A percentile compares a stretch with the other conserved stretches of the same genome.
These are phyloP conservation scores for Scomber colias DNA, from an alignment of 2,113 vertebrate species.

Conservation along the genomic window DNA sequence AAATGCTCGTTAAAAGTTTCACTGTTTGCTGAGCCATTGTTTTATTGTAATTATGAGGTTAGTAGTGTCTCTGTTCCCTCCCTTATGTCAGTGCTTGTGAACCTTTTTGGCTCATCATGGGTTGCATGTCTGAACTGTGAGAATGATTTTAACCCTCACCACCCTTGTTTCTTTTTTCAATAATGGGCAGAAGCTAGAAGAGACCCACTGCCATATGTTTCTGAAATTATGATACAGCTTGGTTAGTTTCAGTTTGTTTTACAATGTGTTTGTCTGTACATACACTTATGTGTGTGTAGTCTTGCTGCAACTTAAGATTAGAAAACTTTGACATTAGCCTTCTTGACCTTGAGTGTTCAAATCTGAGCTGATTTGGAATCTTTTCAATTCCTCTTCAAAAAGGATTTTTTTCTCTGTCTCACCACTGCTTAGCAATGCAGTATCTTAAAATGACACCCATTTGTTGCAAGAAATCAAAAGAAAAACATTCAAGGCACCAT, in stretches of 20 bases:
- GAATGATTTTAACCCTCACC: too few species aligned
- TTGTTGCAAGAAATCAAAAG: neutral
- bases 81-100: neutral
- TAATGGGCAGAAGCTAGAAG: too few species aligned
- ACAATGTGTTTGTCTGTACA: neutral
- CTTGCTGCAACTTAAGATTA: neutral
- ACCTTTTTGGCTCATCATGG: too few species aligned
- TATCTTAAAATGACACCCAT: neutral
- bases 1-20: slow-evolving; percentile 14
- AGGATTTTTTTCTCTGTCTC: neutral
- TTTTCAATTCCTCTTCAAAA: too few species aligned
- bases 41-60: slow-evolving; percentile 3
- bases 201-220: too few species aligned
- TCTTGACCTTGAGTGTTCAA: slow-evolving; percentile 1
- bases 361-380: neutral
- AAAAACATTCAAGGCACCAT: too few species aligned
- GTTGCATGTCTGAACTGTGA: too few species aligned
- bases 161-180: too few species aligned
- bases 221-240: neutral
- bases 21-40: neutral
- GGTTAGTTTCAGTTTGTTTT: neutral
- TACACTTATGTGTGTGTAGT: neutral
- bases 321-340: neutral
- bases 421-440: neutral
- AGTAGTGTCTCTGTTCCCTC: neutral